Percentiles rank a stretch among this genome's conserved stretches.
phyloP scores from a whole-genome alignment of 2,888 invertebrate species.

The Scelioninae gen. 1 region DNA sequence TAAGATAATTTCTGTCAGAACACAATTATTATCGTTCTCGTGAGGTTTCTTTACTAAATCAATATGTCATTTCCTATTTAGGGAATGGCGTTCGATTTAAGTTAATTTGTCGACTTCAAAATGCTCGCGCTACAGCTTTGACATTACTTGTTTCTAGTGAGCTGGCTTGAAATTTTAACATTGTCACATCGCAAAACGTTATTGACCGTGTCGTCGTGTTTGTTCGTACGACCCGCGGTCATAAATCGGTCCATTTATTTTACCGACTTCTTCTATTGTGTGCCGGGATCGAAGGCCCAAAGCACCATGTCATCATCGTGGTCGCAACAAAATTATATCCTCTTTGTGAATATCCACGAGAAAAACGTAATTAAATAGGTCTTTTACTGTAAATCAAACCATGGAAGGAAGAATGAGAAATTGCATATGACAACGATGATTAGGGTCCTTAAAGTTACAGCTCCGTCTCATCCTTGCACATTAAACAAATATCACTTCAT shows the following conservation, averaged over 20 bases:
- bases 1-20: slow-evolving; percentile 49
- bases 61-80: slow-evolving; percentile 46
- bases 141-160: neutral
- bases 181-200: slow-evolving; percentile 77
- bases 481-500: slow-evolving; percentile 50
- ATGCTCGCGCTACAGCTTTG: slow-evolving; percentile 4
- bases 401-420: slow-evolving; percentile 10
- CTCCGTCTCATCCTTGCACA: too few relatives aligned
- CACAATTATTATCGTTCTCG: slow-evolving; percentile 26
- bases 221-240: slow-evolving; percentile 41
- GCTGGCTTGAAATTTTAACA: slow-evolving; percentile 64
- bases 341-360: neutral
- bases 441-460: too few relatives aligned
- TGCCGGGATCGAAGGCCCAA: slow-evolving; percentile 5
- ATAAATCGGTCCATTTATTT: slow-evolving; percentile 82
- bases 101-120: slow-evolving; percentile 16
- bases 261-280: slow-evolving; percentile 61
- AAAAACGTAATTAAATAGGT: too few relatives aligned
- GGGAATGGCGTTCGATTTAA: slow-evolving; percentile 7
- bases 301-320: neutral
- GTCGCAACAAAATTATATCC: slow-evolving; percentile 8
- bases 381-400: too few relatives aligned
- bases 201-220: slow-evolving; percentile 73
- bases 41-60: slow-evolving; percentile 20
- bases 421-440: slow-evolving; percentile 30